A percentile compares a stretch with the other conserved stretches of the same genome.
These are phyloP conservation scores for Anas platyrhynchos DNA, from an alignment of 2,113 vertebrate genomes.

Conservation along the genomic window DNA sequence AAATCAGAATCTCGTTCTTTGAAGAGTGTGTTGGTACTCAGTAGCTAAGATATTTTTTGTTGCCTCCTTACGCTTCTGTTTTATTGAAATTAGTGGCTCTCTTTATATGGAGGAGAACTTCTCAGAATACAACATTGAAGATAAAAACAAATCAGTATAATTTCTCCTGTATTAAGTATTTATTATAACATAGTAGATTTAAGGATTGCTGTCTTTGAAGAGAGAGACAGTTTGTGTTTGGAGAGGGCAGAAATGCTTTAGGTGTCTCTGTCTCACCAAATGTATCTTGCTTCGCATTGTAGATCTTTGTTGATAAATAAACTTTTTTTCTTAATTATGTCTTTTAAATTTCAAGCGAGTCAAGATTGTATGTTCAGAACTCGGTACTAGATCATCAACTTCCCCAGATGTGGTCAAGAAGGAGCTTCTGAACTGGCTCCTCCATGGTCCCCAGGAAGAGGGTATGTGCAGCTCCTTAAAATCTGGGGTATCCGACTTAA, in stretches of 20 bases:
- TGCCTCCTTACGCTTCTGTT: background rate
- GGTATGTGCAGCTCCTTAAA: background rate
- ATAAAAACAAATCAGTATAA: background rate
- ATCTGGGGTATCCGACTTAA: background rate
- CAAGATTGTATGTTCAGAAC: background rate
- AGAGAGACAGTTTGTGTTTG: background rate
- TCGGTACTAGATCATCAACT: background rate
- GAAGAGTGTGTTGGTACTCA: background rate
- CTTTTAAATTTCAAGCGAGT: background rate
- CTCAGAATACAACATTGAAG: background rate
- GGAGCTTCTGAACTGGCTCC: background rate
- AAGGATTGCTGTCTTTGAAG: background rate
- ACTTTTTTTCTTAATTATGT: background rate
- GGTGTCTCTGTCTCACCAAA: background rate
- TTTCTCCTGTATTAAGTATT: background rate
- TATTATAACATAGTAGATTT: background rate
- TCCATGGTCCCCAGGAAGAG: background rate
- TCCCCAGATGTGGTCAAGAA: background rate
- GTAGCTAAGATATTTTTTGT: background rate
- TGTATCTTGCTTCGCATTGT: background rate
- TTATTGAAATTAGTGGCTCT: background rate
- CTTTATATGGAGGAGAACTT: background rate
- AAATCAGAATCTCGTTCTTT: background rate
- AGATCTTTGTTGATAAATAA: background rate
- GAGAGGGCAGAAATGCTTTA: background rate